Evolutionary conservation across 2,888 invertebrate species (phyloP), one percentile per base, ranked within the genome.

Genomic region (Chloroclystis v-ata): DNA sequence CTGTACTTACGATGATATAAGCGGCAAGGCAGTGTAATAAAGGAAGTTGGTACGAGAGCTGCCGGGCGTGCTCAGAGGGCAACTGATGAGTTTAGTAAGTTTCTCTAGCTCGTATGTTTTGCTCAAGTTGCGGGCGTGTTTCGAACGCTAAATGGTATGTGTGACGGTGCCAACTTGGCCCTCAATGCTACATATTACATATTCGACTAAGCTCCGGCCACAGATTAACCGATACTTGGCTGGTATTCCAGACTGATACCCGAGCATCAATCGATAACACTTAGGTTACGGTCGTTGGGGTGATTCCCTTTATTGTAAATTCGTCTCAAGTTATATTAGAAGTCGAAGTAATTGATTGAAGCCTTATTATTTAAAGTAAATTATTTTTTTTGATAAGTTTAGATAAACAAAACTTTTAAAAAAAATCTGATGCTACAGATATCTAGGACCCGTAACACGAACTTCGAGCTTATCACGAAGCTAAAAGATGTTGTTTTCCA

Each of bases 41-140:
- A 74, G 72, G 72, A 83, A 83, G 71, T 83, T 75, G 52, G 69
- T 25, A 39, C 47, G 50, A 78, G 72, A 75, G 71, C 74, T 64
- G 61, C 65, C 69, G 72, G 63, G 71, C 75, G 73, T 70, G 78
- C 72, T 68, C 71, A 56, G 66, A 65, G 72, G 65, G 70, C 70
- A 67, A 67, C 77, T 82, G 82, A 84, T 84, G 78, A 82, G 83
- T 85, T 84, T 79, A 75, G 68, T 67, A 82, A 84, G 76, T 84
- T 81, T 69, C 69, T 43, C 66, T 69, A 59, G 59, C 57, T 62
- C 65, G 66, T 69, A 63, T 70, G 72, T 69, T 71, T 73, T 72
- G 75, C 70, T 65, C 59, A 60, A 66, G 63, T 65, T 63, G 62
- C 60, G 63, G 61, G 65, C 69, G 71, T 75, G 73, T 73, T 63